phyloP scores from a whole-genome alignment of 2,888 invertebrate genomes.

The Allygus modestus region DNA sequence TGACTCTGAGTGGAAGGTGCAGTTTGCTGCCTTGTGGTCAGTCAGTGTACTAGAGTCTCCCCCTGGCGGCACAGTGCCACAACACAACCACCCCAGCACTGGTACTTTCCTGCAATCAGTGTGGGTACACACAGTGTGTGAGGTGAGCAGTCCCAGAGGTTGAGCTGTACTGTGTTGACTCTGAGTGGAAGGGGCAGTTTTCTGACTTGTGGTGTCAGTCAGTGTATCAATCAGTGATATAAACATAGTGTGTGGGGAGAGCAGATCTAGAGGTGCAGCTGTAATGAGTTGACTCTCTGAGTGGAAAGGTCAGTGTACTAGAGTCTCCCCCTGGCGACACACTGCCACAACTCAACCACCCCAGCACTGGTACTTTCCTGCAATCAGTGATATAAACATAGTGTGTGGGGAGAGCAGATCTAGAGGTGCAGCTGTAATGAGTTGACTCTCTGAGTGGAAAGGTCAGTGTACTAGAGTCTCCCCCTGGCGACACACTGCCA shows the following conservation, averaged over 20 bases:
- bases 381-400: not conserved
- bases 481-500: slow-evolving; percentile 61
- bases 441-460: slow-evolving; percentile 49
- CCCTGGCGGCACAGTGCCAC: slow-evolving; percentile 62
- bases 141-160: slow-evolving; percentile 52
- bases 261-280: slow-evolving; percentile 60
- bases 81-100: slow-evolving; percentile 67
- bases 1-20: slow-evolving; percentile 30
- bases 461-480: slow-evolving; percentile 65
- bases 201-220: slow-evolving; percentile 36
- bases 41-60: slow-evolving; percentile 59
- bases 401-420: slow-evolving; percentile 23
- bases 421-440: slow-evolving; percentile 58
- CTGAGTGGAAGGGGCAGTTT: slow-evolving; percentile 25
- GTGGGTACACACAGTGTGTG: no score
- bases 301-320: slow-evolving; percentile 65
- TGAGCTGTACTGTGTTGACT: slow-evolving; percentile 59
- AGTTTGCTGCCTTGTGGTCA: slow-evolving; percentile 60
- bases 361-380: slow-evolving; percentile 67
- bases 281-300: slow-evolving; percentile 45
- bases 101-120: slow-evolving; percentile 66
- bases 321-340: slow-evolving; percentile 63
- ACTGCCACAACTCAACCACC: slow-evolving; percentile 67
- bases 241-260: no score
- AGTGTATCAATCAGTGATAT: no score